A percentile compares a stretch with the other conserved stretches of the same genome.
Evolutionary conservation across 2,113 vertebrate species (phyloP).

Genomic region (Tympanuchus pallidicinctus): DNA sequence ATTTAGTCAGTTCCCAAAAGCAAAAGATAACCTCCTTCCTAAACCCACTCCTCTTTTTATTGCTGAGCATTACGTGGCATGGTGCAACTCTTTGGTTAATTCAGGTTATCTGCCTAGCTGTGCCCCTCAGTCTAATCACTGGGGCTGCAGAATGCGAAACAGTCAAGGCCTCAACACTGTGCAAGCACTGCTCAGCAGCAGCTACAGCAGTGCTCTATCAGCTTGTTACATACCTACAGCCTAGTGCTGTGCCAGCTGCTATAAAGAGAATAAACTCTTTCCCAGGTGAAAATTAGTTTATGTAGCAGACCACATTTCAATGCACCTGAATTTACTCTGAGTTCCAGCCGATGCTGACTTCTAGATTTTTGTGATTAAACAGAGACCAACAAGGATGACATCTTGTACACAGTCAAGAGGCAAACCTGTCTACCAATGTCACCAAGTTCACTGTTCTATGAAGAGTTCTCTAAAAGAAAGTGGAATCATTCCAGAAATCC

Average conservation of each 20-base stretch:
- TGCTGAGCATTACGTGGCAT: background rate
- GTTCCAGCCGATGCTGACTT: background rate
- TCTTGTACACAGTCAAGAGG: background rate
- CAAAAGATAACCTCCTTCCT: background rate
- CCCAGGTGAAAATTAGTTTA: background rate
- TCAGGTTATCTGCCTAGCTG: background rate
- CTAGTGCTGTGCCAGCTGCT: background rate
- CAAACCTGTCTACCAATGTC: background rate
- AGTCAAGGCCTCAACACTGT: background rate
- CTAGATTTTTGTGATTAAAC: background rate
- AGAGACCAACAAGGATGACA: background rate
- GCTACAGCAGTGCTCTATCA: background rate
- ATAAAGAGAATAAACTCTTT: background rate
- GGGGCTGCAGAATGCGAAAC: background rate
- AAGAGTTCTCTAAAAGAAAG: background rate
- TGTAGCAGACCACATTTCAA: background rate
- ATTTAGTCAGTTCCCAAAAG: background rate
- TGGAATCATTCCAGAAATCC: background rate
- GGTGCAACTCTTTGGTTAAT: background rate
- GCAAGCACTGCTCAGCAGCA: background rate
- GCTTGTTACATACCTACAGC: background rate
- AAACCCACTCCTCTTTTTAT: background rate
- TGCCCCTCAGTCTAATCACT: rapidly evolving
- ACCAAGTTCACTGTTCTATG: background rate
- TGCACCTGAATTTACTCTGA: background rate